Evolutionary conservation across 1,140 invertebrate genomes (phyloP).

Genomic region (Pseudachorutes palmiensis): DNA sequence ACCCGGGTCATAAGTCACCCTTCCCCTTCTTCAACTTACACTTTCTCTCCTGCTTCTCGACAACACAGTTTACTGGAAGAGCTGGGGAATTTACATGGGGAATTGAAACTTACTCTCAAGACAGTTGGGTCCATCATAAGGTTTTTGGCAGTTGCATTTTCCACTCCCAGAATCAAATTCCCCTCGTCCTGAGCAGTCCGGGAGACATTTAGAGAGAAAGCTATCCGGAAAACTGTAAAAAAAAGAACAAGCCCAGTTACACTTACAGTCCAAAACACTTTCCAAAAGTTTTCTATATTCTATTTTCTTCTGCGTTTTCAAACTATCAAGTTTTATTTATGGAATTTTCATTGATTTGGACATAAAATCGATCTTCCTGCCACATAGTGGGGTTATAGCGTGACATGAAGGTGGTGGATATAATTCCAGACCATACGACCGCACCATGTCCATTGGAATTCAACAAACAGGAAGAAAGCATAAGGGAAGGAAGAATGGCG

Average conservation of each 20-base stretch:
- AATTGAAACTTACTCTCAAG: slow-evolving; percentile 61
- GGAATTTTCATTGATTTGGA: not conserved
- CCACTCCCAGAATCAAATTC: slow-evolving; percentile 79
- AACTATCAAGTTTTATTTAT: not conserved
- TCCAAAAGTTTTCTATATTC: not conserved
- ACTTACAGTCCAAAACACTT: not conserved
- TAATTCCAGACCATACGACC: no score
- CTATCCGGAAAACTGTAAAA: slow-evolving; percentile 63
- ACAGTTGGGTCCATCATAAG: slow-evolving; percentile 83
- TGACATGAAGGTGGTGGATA: no score
- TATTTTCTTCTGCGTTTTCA: no score
- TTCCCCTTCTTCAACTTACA: no score
- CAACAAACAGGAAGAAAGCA: no score
- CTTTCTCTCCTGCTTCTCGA: no score
- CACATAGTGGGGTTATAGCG: not conserved
- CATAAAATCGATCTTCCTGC: not conserved
- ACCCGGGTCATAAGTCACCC: slow-evolving; percentile 3
- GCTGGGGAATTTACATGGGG: not conserved
- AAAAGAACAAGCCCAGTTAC: slow-evolving; percentile 13
- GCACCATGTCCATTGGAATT: no score
- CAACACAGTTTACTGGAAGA: no score
- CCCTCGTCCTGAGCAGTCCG: slow-evolving; percentile 81
- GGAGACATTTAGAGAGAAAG: slow-evolving; percentile 77
- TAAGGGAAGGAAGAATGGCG: no score
- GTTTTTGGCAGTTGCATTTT: slow-evolving; percentile 75